Conservation (phyloP, 2,888 invertebrate genomes). For the Pseudoips prasinana region DNA sequence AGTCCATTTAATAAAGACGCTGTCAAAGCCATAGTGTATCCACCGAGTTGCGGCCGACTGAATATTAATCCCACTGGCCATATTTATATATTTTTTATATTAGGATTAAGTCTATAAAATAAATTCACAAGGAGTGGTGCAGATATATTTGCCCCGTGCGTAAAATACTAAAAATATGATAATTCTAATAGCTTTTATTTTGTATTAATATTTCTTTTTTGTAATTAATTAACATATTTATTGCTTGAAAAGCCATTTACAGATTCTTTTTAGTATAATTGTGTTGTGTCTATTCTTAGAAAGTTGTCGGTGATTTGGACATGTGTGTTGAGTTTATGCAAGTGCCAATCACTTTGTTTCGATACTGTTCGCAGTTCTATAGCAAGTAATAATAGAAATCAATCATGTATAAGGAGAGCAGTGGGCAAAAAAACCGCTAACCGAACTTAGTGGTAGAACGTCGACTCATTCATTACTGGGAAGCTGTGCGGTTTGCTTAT, state of each 20-base stretch:
- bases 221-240: slow-evolving; percentile 12
- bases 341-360: slow-evolving; percentile 58
- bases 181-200: background rate
- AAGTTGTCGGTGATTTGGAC: too few species aligned
- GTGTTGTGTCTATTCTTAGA: slow-evolving; percentile 18
- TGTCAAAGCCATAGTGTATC: too few species aligned
- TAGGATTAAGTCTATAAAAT: too few species aligned
- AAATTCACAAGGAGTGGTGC: too few species aligned
- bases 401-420: slow-evolving; percentile 61
- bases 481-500: slow-evolving; percentile 64
- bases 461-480: slow-evolving; percentile 63
- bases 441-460: slow-evolving; percentile 61
- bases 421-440: slow-evolving; percentile 67
- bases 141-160: too few species aligned
- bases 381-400: slow-evolving; percentile 66
- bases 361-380: slow-evolving; percentile 60
- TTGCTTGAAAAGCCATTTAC: slow-evolving; percentile 4
- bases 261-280: slow-evolving; percentile 29
- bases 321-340: slow-evolving; percentile 25
- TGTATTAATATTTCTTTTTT: slow-evolving; percentile 12
- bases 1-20: too few species aligned
- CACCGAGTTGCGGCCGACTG: too few species aligned
- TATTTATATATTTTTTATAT: too few species aligned
- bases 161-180: too few species aligned
- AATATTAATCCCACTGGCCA: too few species aligned